Percentiles rank a stretch among this genome's conserved stretches.
Evolutionary conservation across 35 echinoderm and acorn worm genomes (phyloP).

Genomic region (Acanthaster planci): DNA sequence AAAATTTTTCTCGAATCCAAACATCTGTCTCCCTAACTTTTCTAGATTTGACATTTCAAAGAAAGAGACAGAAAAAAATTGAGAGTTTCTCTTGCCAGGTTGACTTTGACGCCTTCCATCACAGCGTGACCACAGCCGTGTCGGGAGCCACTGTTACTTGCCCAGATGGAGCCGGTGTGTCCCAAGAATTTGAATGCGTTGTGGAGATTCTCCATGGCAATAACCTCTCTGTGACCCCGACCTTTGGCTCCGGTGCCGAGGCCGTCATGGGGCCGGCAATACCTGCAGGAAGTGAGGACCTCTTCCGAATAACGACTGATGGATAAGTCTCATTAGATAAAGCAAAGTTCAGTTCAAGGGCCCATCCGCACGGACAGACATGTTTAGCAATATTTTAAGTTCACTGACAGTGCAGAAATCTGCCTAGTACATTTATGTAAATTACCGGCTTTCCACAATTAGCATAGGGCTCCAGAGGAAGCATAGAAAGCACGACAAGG

Average conservation of each 20-base stretch:
- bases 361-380: no score
- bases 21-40: not conserved
- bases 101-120: not conserved
- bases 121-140: not conserved
- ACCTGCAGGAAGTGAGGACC: not conserved
- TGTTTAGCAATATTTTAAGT: no score
- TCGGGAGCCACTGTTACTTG: not conserved
- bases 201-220: constrained; percentile 3
- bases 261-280: not conserved
- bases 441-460: no score
- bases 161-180: not conserved
- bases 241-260: not conserved
- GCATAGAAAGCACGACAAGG: no score
- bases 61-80: not conserved
- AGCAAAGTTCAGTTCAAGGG: no score
- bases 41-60: no score
- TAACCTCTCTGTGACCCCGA: not conserved
- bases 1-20: no score
- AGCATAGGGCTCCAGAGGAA: no score
- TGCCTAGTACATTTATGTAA: no score
- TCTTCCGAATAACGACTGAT: no score
- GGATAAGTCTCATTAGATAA: no score
- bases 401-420: no score
- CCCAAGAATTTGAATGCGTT: not conserved
- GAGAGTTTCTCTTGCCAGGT: not conserved